These are phyloP conservation scores for Bombus pascuorum DNA, from an alignment of 1,140 invertebrate genomes.

Conservation along the genomic window DNA sequence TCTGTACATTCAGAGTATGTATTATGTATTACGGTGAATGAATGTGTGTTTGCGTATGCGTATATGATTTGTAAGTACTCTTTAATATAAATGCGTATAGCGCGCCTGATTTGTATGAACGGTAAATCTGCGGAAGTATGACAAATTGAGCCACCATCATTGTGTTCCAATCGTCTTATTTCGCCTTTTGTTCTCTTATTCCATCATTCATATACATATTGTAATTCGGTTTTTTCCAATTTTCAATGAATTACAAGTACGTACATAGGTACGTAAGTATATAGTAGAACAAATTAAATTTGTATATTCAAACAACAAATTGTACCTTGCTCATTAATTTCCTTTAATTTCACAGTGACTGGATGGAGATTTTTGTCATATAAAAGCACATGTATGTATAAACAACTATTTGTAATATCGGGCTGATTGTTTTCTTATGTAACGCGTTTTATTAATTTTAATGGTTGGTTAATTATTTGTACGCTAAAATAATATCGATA, in stretches of 20 bases:
- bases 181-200: neutral
- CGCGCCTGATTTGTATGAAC: neutral
- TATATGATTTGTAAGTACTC: constrained; percentile 23
- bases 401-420: constrained; percentile 49
- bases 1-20: constrained; percentile 55
- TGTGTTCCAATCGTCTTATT: constrained; percentile 9
- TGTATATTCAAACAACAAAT: neutral
- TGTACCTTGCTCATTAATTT: neutral
- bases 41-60: neutral
- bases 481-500: constrained; percentile 72
- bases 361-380: constrained; percentile 52
- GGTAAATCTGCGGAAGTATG: constrained; percentile 33
- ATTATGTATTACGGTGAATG: constrained; percentile 12
- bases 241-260: neutral
- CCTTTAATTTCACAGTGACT: neutral
- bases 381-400: constrained; percentile 36
- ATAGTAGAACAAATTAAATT: neutral
- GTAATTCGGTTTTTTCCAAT: neutral
- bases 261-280: neutral
- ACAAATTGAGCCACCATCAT: constrained; percentile 35
- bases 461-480: constrained; percentile 78
- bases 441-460: constrained; percentile 68
- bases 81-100: constrained; percentile 4
- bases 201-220: neutral
- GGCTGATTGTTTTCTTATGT: constrained; percentile 58